Base-by-base conservation (phyloP, 2,113 vertebrate species). In the Actenoides hombroni region DNA sequence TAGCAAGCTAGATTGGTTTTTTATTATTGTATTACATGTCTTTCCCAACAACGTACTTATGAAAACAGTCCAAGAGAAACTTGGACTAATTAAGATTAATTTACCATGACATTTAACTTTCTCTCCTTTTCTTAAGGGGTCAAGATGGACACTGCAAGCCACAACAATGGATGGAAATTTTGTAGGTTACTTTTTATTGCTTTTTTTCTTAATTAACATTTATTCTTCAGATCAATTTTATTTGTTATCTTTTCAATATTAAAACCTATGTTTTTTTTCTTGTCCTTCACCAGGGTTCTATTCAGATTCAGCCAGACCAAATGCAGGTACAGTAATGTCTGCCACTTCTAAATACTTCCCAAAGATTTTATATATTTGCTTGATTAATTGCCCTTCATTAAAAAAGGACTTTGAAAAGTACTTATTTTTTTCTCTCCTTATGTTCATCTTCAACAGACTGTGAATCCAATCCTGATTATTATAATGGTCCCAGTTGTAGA, bases 121-220 rank as follows among this genome's bases (percentile, higher is more conserved):
- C 17, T 16, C 49, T 79, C 61, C 59, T 96, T 48, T 12, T 96
- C 56, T 93, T 60, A 93, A 99, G 99, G 99, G 99, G 13, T 99
- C 99, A 25, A 98, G 99, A 84, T 99, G 99, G 99, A 99, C 99
- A 10, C 94, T 99, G 37, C 99, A 99, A 94, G 99, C 99, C 67
- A 99, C 99, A 57, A 98, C 96, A 9, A 99, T 99, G 99, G 80
- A 97, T 74, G 99, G 99, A 71, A 89, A 98, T 90, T 98, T 99
- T 96, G 99, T 99, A 98, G 93, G 99, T 99, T 84, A 75, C 48
- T 60, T 88, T 78, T 83, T 85, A 51, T 79, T 65, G 1, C 7
- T 17, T 82, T 80, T 79, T 49, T 44, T 26, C 64, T 35, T 48
- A 65, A 53, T 25, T 84, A 71, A 56, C 13, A 24, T 37, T 70